phyloP scores from a whole-genome alignment of 2,113 vertebrate genomes.

The Salvelinus sp. region DNA sequence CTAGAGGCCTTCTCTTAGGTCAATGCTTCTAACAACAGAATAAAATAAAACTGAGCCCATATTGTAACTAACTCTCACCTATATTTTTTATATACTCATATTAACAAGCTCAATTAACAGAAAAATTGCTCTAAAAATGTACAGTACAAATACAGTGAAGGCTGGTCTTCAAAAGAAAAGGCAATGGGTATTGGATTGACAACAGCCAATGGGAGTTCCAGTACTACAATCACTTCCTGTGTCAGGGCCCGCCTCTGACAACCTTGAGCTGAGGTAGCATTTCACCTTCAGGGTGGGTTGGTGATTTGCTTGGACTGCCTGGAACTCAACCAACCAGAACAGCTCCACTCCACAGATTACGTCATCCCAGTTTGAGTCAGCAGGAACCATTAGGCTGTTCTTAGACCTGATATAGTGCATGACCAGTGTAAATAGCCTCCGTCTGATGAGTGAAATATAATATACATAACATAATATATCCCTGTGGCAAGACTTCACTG shows the following conservation, averaged over 20 bases:
- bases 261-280: conserved; percentile 45
- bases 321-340: conserved; percentile 6
- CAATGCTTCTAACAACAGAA: neutral
- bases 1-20: neutral
- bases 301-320: conserved; percentile 7
- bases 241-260: conserved; percentile 10
- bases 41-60: neutral
- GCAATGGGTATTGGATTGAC: neutral
- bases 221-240: conserved; percentile 20
- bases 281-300: conserved; percentile 45
- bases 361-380: neutral
- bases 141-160: neutral
- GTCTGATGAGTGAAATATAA: neutral
- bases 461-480: neutral
- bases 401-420: no score
- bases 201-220: conserved; percentile 8
- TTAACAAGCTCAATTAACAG: no score
- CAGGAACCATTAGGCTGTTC: no score
- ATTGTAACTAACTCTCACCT: no score
- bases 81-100: no score
- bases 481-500: neutral
- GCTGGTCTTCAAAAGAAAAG: neutral
- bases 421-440: neutral
- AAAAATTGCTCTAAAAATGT: neutral
- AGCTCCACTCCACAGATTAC: conserved; percentile 1